phyloP scores from a whole-genome alignment of 2,797 vertebrate genomes.

The Acanthurus tractus region DNA sequence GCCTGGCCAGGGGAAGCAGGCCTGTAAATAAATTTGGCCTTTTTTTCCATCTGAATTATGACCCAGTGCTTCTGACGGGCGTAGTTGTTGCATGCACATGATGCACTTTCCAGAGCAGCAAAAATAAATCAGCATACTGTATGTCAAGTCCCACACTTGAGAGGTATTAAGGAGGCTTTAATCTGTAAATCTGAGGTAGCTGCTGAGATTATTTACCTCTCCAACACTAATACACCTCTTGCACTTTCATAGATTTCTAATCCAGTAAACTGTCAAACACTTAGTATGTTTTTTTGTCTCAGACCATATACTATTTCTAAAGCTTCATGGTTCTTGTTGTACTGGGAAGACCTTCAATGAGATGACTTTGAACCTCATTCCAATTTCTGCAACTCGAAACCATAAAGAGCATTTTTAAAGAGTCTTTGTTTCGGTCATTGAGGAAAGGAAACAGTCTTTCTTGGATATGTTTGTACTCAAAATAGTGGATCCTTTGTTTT shows the following conservation, averaged over 20 bases:
- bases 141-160: slow-evolving; percentile 34
- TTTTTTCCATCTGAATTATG: slow-evolving; percentile 46
- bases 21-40: slow-evolving; percentile 41
- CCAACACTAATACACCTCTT: slow-evolving; percentile 31
- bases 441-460: slow-evolving; percentile 76
- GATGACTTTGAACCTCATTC: slow-evolving; percentile 76
- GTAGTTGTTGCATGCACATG: slow-evolving; percentile 33
- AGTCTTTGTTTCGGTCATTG: slow-evolving; percentile 76
- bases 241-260: slow-evolving; percentile 32
- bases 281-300: slow-evolving; percentile 55
- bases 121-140: slow-evolving; percentile 33
- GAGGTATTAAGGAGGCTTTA: slow-evolving; percentile 41
- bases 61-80: slow-evolving; percentile 32
- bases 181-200: slow-evolving; percentile 51
- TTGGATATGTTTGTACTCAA: slow-evolving; percentile 73
- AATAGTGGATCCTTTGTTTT: slow-evolving; percentile 79
- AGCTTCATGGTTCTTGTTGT: slow-evolving; percentile 61
- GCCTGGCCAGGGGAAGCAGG: slow-evolving; percentile 21
- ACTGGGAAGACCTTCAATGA: slow-evolving; percentile 69
- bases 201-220: slow-evolving; percentile 55
- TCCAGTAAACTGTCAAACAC: slow-evolving; percentile 37
- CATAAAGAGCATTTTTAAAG: slow-evolving; percentile 70
- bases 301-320: slow-evolving; percentile 59
- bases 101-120: slow-evolving; percentile 72
- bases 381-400: slow-evolving; percentile 78